phyloP scores from a whole-genome alignment of 35 echinoderm and acorn worm species.

The Acanthaster planci region DNA sequence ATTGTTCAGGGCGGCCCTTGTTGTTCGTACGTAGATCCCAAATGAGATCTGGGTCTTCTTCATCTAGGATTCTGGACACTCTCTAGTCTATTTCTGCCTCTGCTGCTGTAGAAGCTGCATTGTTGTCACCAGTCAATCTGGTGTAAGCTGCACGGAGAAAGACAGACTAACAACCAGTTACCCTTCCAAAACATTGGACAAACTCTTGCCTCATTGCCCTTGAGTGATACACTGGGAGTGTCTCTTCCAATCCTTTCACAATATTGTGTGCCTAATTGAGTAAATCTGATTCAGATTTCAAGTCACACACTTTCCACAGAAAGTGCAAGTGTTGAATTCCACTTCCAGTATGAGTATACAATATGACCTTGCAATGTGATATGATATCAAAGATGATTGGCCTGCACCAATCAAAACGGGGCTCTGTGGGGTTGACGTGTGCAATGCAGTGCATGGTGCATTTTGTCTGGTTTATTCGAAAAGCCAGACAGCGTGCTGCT shows the following conservation, averaged over 20 bases:
- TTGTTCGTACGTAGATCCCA: slow-evolving; percentile 48
- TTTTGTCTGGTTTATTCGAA: no score
- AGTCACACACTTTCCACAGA: background rate
- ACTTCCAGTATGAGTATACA: no score
- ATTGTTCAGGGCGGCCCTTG: slow-evolving; percentile 39
- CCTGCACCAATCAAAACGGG: no score
- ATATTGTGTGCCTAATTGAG: slow-evolving; percentile 35
- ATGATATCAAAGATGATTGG: no score
- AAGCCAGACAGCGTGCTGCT: no score
- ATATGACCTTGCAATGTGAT: no score
- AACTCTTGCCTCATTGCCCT: slow-evolving; percentile 62
- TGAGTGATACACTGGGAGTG: slow-evolving; percentile 52
- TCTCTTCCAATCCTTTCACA: background rate
- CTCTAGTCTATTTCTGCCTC: slow-evolving; percentile 62
- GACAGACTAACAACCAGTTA: slow-evolving; percentile 25
- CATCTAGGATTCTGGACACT: slow-evolving; percentile 43
- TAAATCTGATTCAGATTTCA: background rate
- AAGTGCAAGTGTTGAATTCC: background rate
- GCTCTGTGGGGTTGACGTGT: no score
- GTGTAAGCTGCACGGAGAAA: slow-evolving; percentile 33
- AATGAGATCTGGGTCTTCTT: slow-evolving; percentile 60
- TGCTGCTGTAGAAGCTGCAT: slow-evolving; percentile 8
- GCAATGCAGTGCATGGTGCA: no score
- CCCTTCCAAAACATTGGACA: slow-evolving; percentile 21
- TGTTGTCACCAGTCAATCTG: slow-evolving; percentile 47